A percentile compares a stretch with the other conserved stretches of the same genome.
Conservation (phyloP, 2,888 invertebrate genomes). For the Spodoptera exigua region DNA sequence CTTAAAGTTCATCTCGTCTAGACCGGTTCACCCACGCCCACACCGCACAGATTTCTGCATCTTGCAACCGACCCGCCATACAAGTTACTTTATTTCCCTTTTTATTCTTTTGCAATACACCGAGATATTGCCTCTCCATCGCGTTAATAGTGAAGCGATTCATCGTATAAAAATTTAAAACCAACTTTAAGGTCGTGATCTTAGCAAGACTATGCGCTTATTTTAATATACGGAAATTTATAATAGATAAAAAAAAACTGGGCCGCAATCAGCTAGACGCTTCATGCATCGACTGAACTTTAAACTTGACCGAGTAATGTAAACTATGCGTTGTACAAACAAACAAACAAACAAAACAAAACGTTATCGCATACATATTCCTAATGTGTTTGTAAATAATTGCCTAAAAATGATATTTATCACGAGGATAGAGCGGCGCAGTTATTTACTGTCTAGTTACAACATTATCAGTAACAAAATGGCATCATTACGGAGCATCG, state of each 20-base stretch:
- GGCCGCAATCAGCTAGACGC: constrained; percentile 4
- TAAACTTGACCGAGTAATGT: constrained; percentile 10
- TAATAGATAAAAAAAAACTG: constrained; percentile 2
- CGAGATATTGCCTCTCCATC: constrained; percentile 77
- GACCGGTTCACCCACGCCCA: constrained; percentile 87
- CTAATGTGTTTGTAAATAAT: constrained; percentile 29
- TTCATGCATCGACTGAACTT: constrained; percentile 7
- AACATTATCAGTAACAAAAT: constrained; percentile 70
- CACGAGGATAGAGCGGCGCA: constrained; percentile 50
- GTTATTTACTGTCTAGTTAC: constrained; percentile 67
- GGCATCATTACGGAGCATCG: constrained; percentile 68
- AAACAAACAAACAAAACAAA: too few relatives aligned
- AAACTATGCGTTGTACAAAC: constrained; percentile 8
- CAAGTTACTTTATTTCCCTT: constrained; percentile 86
- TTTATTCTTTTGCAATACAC: constrained; percentile 85
- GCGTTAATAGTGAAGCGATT: constrained; percentile 80
- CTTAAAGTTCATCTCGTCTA: constrained; percentile 88
- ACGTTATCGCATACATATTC: constrained; percentile 25
- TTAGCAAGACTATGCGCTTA: constrained; percentile 37
- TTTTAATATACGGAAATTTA: constrained; percentile 26
- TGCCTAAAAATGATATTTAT: constrained; percentile 51
- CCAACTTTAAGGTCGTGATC: constrained; percentile 58
- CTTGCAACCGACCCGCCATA: constrained; percentile 86
- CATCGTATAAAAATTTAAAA: constrained; percentile 62
- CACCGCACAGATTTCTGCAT: constrained; percentile 88